phyloP scores from a whole-genome alignment of 2,113 vertebrate species.

The Rhynchomys soricoides region DNA sequence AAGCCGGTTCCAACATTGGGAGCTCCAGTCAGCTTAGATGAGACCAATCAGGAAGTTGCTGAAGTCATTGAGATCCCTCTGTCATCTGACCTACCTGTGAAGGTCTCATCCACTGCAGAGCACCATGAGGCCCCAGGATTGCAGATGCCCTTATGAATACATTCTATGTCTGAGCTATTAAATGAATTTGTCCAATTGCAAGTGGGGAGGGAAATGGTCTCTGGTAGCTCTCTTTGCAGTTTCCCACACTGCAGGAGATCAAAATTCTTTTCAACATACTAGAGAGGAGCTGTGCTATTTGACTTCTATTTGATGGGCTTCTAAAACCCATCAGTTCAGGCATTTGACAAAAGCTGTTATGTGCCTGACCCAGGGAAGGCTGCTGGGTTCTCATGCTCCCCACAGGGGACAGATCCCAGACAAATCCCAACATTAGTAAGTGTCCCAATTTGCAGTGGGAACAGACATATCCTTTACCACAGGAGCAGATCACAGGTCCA shows the following conservation, averaged over 20 bases:
- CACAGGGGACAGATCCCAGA: not conserved
- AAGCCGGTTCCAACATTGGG: not conserved
- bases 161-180: conserved; percentile 19
- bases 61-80: not conserved
- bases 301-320: not conserved
- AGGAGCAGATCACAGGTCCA: not conserved
- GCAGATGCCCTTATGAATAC: conserved; percentile 49
- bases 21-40: not conserved
- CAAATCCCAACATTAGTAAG: not conserved
- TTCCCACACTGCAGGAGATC: not conserved
- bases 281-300: not conserved
- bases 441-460: not conserved
- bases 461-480: not conserved
- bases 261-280: not conserved
- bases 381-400: not conserved
- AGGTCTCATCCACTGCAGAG: not conserved
- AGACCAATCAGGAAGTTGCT: conserved; percentile 23
- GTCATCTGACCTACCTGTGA: not conserved
- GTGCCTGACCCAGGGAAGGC: not conserved
- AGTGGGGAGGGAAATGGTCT: not conserved
- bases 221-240: not conserved
- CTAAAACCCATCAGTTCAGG: not conserved
- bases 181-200: conserved; percentile 40
- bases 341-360: not conserved
- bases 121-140: not conserved